These are phyloP conservation scores for Columba guinea DNA, from an alignment of 2,797 vertebrate species.

Conservation along the genomic window DNA sequence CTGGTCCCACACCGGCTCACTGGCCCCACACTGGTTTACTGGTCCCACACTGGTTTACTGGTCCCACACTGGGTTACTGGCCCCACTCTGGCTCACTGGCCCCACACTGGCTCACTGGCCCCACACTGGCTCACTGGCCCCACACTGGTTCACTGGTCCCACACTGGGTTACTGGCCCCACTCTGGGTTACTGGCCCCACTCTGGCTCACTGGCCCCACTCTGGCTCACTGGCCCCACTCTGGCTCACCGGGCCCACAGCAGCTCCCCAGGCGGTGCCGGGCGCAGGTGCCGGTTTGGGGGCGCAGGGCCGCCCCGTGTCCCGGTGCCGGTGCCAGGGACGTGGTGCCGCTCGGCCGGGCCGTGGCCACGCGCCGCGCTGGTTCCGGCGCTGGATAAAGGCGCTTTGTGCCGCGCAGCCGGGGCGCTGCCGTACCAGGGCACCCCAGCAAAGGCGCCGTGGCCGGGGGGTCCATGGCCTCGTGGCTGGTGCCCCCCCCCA, in stretches of 20 bases:
- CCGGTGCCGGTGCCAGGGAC: not conserved
- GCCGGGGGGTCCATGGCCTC: not conserved
- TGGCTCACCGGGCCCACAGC: too few species aligned
- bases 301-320: not conserved
- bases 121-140: not conserved
- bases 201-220: too few species aligned
- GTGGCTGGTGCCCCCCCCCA: not conserved
- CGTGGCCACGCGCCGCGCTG: not conserved
- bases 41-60: too few species aligned
- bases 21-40: too few species aligned
- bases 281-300: not conserved
- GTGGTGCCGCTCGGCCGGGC: not conserved
- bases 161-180: too few species aligned
- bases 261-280: too few species aligned
- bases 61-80: too few species aligned
- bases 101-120: fast-evolving
- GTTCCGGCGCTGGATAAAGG: not conserved
- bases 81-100: not conserved
- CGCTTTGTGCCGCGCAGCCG: not conserved
- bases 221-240: too few species aligned
- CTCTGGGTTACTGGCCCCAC: too few species aligned
- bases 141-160: too few species aligned
- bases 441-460: not conserved
- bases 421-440: not conserved
- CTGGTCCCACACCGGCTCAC: too few species aligned